Base-by-base conservation (phyloP, 2,888 invertebrate species). In the Chrysotoxum bicinctum region DNA sequence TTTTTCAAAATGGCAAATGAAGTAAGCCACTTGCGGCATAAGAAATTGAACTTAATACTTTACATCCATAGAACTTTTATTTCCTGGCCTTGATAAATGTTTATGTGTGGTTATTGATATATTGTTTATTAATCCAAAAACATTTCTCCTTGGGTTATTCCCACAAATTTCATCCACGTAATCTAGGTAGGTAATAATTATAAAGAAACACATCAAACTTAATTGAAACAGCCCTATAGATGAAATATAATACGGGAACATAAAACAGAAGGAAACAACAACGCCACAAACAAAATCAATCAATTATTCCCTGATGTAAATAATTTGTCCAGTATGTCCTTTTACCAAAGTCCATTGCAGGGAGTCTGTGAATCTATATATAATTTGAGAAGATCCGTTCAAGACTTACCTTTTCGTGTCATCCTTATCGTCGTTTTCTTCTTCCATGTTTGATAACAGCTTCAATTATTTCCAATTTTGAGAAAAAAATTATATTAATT, bases 351-450 rank as follows among this genome's bases (percentile, higher is more conserved):
- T 50, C 23, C n/a, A n/a, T 23, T 14, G 7, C 0, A 23, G 1
- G 21, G 12, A 26, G n/a, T 50, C 14, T 26, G n/a, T 14, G 8
- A n/a, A 50, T 50, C 23, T 23, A n/a, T 21, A n/a, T 21, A 48
- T 12, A 50, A 12, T 16, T 72, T 60, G 14, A 12, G 40, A 56
- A 56, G 16, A 14, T n/a, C 12, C 45, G 4, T 56, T 23, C 19
- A 52, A 40, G 23, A 90, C 91, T 92, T 92, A 96, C 97, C 97
- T 94, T 93, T 97, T 97, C 12, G 96, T 94, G 89, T 96, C 96
- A 92, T 97, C 97, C 92, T 96, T 96, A 89, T 97, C 96, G 89
- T 97, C 96, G 66, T 94, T 95, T 88, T 96, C 96, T 91, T 97
- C 96, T 79, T 96, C 96, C 95, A 96, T 96, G 43, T 50, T 88